Base-by-base conservation (phyloP, 2,797 vertebrate genomes). In the Martes flavigula region DNA sequence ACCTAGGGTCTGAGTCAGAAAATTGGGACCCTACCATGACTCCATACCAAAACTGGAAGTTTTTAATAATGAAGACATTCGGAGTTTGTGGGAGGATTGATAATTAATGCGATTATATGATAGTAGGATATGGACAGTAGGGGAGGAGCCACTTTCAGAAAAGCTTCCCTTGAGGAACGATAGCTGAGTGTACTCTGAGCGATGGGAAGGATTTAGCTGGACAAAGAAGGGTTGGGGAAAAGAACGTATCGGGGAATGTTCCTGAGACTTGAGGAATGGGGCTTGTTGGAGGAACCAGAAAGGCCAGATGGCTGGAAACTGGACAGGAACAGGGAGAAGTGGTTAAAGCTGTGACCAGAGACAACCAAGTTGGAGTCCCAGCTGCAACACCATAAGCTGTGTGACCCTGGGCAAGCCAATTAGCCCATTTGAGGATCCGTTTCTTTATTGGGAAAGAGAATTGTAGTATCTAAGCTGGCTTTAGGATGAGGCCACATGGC, bases 1-100 rank as follows among this genome's bases (percentile, higher is more conserved):
- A 87, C 86, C 89, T 38, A 46, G 73, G 46, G n/a, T 86, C 56
- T 25, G 21, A 68, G 40, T 96, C 64, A 94, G 79, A 87, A 97
- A 91, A 96, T 43, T 17, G 32, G 89, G 58, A 40, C 6, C 38
- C 27, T 90, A 21, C 30, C 10, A n/a, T 72, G 73, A 84, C 40
- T 62, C 10, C 1, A 18, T 25, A 46, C n/a, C 35, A 84, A 75
- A 38, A 23, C 51, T 23, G 35, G 30, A 68, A 58, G 18, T 82
- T 93, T 70, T 46, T 23, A 78, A 15, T 60, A 64, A 83, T 51
- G 7, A n/a, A 83, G 51, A 56, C 3, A 6, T 18, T 60, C 62
- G 8, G 58, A 89, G 75, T 30, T 46, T 48, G 25, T n/a, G 72
- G 35, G 56, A 27, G 25, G n/a, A 54, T 27, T 64, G 62, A n/a